Percentiles rank a stretch among this genome's conserved stretches.
phyloP scores from a whole-genome alignment of 2,113 vertebrate species.

The Planiliza haematocheilus region DNA sequence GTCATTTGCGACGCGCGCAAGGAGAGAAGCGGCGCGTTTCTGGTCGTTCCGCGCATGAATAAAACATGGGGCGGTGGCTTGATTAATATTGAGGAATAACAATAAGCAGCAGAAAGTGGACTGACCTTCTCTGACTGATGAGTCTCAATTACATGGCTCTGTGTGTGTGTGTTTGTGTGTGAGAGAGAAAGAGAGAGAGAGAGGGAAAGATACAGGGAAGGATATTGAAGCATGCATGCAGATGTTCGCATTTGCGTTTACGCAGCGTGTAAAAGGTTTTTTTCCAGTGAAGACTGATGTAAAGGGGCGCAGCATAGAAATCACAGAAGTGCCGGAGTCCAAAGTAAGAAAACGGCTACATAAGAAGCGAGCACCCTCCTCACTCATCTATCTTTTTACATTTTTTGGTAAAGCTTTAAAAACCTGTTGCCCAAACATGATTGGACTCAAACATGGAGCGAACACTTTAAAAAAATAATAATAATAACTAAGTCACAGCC shows the following conservation, averaged over 20 bases:
- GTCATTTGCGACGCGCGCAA: background rate
- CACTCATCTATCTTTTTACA: background rate
- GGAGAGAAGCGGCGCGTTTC: constrained; percentile 18
- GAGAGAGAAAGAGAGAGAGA: background rate
- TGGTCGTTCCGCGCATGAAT: constrained; percentile 59
- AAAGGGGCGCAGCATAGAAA: background rate
- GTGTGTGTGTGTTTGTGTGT: constrained; percentile 1
- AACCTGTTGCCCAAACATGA: background rate
- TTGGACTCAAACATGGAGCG: background rate
- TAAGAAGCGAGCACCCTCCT: background rate
- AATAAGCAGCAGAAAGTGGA: constrained; percentile 20
- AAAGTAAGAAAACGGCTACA: constrained; percentile 10
- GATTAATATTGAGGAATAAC: constrained; percentile 60
- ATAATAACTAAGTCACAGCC: too few species aligned
- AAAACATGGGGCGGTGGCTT: constrained; percentile 66
- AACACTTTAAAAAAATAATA: too few species aligned
- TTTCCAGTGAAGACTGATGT: constrained; percentile 3
- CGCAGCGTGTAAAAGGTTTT: background rate
- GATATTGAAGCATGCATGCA: background rate
- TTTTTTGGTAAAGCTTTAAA: constrained; percentile 1
- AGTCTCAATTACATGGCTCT: constrained; percentile 27
- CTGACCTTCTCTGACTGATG: constrained; percentile 52
- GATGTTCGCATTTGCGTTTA: background rate
- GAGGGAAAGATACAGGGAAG: background rate
- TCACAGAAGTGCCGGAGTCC: background rate